These are phyloP conservation scores for Drosophila maculinotata DNA, from an alignment of 2,888 invertebrate species.

Conservation along the genomic window DNA sequence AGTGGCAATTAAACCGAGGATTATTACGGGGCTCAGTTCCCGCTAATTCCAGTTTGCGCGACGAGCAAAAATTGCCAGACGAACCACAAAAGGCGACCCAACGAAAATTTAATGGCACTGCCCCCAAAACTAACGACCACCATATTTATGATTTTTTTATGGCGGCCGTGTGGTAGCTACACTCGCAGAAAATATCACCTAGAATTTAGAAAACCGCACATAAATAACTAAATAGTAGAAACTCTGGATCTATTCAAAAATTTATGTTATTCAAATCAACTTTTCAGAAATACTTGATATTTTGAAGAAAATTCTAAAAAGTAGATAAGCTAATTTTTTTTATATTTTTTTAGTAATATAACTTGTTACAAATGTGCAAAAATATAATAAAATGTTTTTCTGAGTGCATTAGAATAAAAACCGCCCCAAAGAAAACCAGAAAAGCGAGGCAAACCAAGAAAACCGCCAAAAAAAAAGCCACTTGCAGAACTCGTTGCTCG, in stretches of 20 bases:
- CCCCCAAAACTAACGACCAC: slow-evolving; percentile 52
- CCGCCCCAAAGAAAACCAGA: slow-evolving; percentile 13
- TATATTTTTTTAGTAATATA: too few relatives aligned
- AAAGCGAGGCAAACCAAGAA: slow-evolving; percentile 12
- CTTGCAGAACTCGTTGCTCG: slow-evolving; percentile 33
- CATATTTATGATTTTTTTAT: slow-evolving; percentile 55
- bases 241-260: too few relatives aligned
- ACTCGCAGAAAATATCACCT: neutral
- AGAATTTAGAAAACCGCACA: too few relatives aligned
- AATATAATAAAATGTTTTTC: neutral
- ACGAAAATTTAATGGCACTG: slow-evolving; percentile 39
- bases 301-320: neutral
- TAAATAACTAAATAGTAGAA: too few relatives aligned
- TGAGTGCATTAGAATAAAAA: slow-evolving; percentile 15
- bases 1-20: slow-evolving; percentile 48
- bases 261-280: too few relatives aligned
- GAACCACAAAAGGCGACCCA: slow-evolving; percentile 36
- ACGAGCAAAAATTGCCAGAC: slow-evolving; percentile 14
- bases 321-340: neutral
- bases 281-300: too few relatives aligned
- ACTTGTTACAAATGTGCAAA: too few relatives aligned
- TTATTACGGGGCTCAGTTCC: slow-evolving; percentile 24
- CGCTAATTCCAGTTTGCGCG: slow-evolving; percentile 51
- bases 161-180: slow-evolving; percentile 31
- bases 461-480: slow-evolving; percentile 41